Percentiles rank a stretch among this genome's conserved stretches.
These are phyloP conservation scores for Cheilosia grossa DNA, from an alignment of 2,888 invertebrate species.

Conservation along the genomic window DNA sequence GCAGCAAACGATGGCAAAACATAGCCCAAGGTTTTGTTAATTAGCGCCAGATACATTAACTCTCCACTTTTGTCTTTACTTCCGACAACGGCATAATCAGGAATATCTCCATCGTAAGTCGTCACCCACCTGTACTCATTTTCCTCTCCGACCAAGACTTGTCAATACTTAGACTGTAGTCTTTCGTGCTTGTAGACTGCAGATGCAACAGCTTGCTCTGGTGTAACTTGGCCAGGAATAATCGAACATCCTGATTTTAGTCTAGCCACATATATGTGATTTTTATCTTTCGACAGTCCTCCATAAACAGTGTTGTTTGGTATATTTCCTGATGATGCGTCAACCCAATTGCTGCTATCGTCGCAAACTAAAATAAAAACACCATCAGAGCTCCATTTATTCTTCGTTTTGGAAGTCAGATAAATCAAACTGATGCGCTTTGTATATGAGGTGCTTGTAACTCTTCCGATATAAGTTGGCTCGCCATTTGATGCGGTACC, in stretches of 20 bases:
- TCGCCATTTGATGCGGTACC: slow-evolving; percentile 29
- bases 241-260: slow-evolving; percentile 44
- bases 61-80: slow-evolving; percentile 35
- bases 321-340: slow-evolving; percentile 11
- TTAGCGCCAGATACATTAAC: slow-evolving; percentile 22
- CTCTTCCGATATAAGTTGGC: slow-evolving; percentile 36
- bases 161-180: slow-evolving; percentile 18
- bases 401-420: slow-evolving; percentile 18
- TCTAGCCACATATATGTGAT: slow-evolving; percentile 31
- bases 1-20: neutral
- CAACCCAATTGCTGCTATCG: slow-evolving; percentile 27
- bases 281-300: slow-evolving; percentile 8
- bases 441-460: neutral
- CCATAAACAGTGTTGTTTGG: slow-evolving; percentile 39
- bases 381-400: neutral
- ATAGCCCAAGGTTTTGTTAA: slow-evolving; percentile 11
- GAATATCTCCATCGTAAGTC: slow-evolving; percentile 17
- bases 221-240: slow-evolving; percentile 35
- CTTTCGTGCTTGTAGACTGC: slow-evolving; percentile 4
- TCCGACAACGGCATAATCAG: slow-evolving; percentile 43
- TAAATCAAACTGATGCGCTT: slow-evolving; percentile 21
- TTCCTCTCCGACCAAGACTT: slow-evolving; percentile 26
- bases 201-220: slow-evolving; percentile 21
- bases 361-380: slow-evolving; percentile 21
- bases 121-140: slow-evolving; percentile 35